phyloP scores from a whole-genome alignment of 2,797 vertebrate genomes.

The Florisuga fusca region DNA sequence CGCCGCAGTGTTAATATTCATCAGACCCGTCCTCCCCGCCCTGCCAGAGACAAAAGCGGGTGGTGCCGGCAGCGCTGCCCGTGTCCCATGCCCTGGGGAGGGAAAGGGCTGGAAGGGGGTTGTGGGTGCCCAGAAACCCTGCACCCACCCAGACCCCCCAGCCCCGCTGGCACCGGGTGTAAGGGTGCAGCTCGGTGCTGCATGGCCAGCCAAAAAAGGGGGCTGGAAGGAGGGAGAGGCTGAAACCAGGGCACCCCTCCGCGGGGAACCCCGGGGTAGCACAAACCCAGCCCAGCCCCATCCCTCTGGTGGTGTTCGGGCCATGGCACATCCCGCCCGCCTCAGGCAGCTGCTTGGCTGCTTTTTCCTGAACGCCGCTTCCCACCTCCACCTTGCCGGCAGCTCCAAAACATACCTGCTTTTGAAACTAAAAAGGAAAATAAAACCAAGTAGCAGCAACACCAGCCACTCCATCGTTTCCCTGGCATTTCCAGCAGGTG shows the following conservation, averaged over 20 bases:
- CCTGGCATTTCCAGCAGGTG: neutral
- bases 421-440: neutral
- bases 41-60: conserved; percentile 44
- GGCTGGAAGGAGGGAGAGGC: neutral
- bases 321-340: accelerated
- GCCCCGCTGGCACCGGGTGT: accelerated
- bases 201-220: accelerated
- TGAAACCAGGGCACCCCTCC: neutral
- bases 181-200: accelerated
- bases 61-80: neutral
- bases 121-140: neutral
- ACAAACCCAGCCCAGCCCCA: neutral
- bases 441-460: neutral
- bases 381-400: neutral
- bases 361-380: neutral
- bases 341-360: neutral
- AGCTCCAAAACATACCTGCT: neutral
- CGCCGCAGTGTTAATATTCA: neutral
- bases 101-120: neutral
- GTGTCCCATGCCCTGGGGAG: neutral
- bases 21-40: neutral
- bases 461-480: neutral
- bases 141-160: neutral
- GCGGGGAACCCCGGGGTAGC: neutral
- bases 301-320: accelerated